Evolutionary conservation across 1,140 invertebrate genomes (phyloP).

Genomic region (Solenopsis fugax): DNA sequence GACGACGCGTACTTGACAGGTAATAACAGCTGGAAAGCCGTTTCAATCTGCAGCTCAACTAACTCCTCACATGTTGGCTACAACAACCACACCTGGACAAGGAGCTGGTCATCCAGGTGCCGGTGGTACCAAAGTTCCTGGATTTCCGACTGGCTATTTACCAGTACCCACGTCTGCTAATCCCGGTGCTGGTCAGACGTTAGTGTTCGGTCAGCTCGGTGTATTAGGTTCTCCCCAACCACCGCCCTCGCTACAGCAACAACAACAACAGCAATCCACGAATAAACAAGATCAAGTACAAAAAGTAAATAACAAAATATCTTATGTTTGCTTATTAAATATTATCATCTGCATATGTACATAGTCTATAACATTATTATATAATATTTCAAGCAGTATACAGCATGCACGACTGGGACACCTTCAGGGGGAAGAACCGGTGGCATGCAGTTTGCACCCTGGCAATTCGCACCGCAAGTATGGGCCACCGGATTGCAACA

Average conservation of each 20-base stretch:
- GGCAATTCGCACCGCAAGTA: conserved; percentile 89
- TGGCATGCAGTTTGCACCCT: conserved; percentile 88
- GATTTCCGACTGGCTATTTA: conserved; percentile 87
- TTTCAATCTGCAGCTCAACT: conserved; percentile 92
- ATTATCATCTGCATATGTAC: not conserved
- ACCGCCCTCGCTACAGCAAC: conserved; percentile 84
- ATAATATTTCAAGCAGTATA: conserved; percentile 81
- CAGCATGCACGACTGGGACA: conserved; percentile 89
- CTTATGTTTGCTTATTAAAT: not conserved
- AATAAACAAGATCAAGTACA: conserved; percentile 85
- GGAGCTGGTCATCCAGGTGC: conserved; percentile 89
- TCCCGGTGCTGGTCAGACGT: conserved; percentile 91
- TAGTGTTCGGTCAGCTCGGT: conserved; percentile 92
- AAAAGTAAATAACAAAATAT: conserved; percentile 79
- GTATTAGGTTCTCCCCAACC: conserved; percentile 91
- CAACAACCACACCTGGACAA: conserved; percentile 89
- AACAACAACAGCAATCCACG: conserved; percentile 83
- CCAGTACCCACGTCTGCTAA: conserved; percentile 93
- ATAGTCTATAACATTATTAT: not conserved
- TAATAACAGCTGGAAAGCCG: conserved; percentile 93
- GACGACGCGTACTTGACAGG: conserved; percentile 84
- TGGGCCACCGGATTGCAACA: conserved; percentile 91
- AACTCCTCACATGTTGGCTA: conserved; percentile 92
- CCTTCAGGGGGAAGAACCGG: conserved; percentile 88
- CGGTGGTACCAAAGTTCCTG: conserved; percentile 87